Percentiles rank a stretch among this genome's conserved stretches.
Conservation (phyloP, 1,140 invertebrate genomes). For the Drosophila ambigua region DNA sequence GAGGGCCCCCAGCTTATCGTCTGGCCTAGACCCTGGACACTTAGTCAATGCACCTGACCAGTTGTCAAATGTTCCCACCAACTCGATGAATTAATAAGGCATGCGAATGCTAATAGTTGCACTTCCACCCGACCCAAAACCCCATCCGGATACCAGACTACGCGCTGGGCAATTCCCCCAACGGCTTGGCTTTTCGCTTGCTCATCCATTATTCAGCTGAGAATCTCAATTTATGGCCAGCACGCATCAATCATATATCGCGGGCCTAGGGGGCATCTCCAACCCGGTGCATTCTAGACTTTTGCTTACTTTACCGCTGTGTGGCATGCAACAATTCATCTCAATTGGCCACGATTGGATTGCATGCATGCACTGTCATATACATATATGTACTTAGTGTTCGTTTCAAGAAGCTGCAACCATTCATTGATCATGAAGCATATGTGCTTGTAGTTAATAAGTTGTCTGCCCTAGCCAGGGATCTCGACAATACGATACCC, state of each 20-base stretch:
- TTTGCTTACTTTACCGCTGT: slow-evolving; percentile 2
- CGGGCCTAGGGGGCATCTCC: background rate
- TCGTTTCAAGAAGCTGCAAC: too few species aligned
- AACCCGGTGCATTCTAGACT: slow-evolving; percentile 10
- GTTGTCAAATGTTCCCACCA: slow-evolving; percentile 43
- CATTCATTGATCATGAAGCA: too few species aligned
- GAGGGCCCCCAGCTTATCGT: slow-evolving; percentile 28
- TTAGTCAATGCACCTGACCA: slow-evolving; percentile 5
- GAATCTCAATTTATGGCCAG: slow-evolving; percentile 2
- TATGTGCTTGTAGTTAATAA: too few species aligned
- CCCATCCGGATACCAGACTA: background rate
- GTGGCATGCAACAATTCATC: slow-evolving; percentile 63
- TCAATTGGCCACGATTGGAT: slow-evolving; percentile 62
- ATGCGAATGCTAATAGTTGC: background rate
- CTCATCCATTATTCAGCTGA: slow-evolving; percentile 21
- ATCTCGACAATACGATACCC: too few species aligned
- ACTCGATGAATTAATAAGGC: slow-evolving; percentile 31
- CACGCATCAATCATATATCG: slow-evolving; percentile 6
- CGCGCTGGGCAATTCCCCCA: slow-evolving; percentile 22
- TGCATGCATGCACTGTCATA: slow-evolving; percentile 33
- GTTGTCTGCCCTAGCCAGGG: too few species aligned
- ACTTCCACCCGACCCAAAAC: background rate
- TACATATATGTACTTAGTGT: slow-evolving; percentile 5
- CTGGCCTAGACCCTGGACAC: slow-evolving; percentile 40
- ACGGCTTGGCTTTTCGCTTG: too few species aligned